Base-by-base conservation (phyloP, 2,888 invertebrate genomes). In the Chloromyia formosa region DNA sequence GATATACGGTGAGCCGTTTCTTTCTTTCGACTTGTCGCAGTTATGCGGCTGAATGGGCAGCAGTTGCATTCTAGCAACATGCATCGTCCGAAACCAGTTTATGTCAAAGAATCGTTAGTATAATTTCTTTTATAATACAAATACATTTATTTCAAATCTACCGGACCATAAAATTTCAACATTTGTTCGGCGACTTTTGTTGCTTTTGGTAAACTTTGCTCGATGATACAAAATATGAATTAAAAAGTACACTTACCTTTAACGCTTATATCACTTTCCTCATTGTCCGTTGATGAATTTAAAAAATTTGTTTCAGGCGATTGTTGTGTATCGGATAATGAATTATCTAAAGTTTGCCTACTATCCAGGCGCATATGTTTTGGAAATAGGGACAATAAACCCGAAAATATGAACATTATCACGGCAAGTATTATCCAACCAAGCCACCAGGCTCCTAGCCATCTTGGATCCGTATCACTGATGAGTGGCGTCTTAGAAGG, bases 361-460 rank as follows among this genome's bases (percentile, higher is more conserved):
- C 14, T n/a, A 3, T 45, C 10, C 64, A 82, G 82, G 1, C 84
- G 85, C 74, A 84, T 75, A 77, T 82, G 80, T 69, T 85, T 83
- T 75, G 92, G 92, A 79, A 92, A 93, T 80, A 90, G 85, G 0
- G 90, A 89, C 76, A 93, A 87, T 1, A 92, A 83, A 10, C 90
- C 80, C 0, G 90, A 87, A 75, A 91, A 88, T 20, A 90, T 78
- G 22, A 89, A 84, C 88, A 91, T 90, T 0, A 89, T 82, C 0
- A 84, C 81, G 14, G 86, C 86, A 12, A 86, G 77, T 42, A 89
- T 85, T 23, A 88, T 86, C 89, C 89, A 89, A 14, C 90, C 92
- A n/a, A 92, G 84, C 92, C 92, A 93, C 92, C 92, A 93, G 10
- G 92, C 92, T 18, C 92, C 92, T 78, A 85, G 82, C 92, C 92